A percentile compares a stretch with the other conserved stretches of the same genome.
These are phyloP conservation scores for Andrena camellia DNA, from an alignment of 2,888 invertebrate species.

Conservation along the genomic window DNA sequence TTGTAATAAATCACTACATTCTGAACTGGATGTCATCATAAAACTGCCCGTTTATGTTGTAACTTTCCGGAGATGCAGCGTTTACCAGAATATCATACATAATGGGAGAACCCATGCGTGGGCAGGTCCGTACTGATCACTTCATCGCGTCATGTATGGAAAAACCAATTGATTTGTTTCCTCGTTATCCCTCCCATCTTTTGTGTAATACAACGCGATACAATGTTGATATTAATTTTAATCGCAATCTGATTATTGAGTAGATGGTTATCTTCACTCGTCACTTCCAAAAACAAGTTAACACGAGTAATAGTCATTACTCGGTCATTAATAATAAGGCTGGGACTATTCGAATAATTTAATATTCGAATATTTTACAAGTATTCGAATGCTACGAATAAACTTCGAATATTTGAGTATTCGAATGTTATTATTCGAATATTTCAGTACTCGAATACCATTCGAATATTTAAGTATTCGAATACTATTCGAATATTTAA, in stretches of 20 bases:
- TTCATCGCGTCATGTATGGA: slow-evolving; percentile 18
- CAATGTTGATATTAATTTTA: slow-evolving; percentile 31
- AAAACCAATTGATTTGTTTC: slow-evolving; percentile 18
- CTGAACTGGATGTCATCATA: too few species aligned
- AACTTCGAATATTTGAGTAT: too few species aligned
- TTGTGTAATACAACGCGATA: background rate
- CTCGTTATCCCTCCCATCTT: background rate
- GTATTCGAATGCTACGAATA: too few species aligned
- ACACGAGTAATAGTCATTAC: too few species aligned
- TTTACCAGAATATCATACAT: background rate
- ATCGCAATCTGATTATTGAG: slow-evolving; percentile 10
- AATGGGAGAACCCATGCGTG: background rate
- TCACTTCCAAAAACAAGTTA: slow-evolving; percentile 4
- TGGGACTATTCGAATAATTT: too few species aligned
- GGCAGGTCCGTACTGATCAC: background rate
- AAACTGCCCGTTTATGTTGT: background rate
- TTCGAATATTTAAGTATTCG: too few species aligned
- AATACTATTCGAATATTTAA: too few species aligned
- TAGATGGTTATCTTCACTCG: slow-evolving; percentile 13
- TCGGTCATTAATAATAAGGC: too few species aligned
- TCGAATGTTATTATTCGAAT: too few species aligned
- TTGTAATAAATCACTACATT: too few species aligned
- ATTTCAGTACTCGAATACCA: too few species aligned
- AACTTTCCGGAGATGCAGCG: background rate
- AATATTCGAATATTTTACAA: too few species aligned